Base-by-base conservation (phyloP, 2,888 invertebrate species). In the Vanessa cardui region DNA sequence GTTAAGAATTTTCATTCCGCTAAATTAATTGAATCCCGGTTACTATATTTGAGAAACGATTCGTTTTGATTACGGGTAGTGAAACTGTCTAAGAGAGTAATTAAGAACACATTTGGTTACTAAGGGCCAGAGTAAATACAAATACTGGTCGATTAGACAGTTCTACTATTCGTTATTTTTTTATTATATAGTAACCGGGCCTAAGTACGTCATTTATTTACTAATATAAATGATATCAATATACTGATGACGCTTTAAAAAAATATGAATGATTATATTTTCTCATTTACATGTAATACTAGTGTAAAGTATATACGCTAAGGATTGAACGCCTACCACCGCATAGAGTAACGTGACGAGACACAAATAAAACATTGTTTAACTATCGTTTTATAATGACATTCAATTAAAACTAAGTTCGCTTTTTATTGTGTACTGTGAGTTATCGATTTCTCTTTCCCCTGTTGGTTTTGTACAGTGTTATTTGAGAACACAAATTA, bases 401-500 rank as follows among this genome's bases (percentile, higher is more conserved):
- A 54, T 54, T n/a, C 6, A 56, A 56, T 56, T 56, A n/a, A 56
- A 56, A 18, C 56, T 18, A 39, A 56, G 18, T 56, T 31, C 9
- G n/a, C 33, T 33, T 18, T 18, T 26, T 26, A 26, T 26, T 26
- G 2, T 33, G 8, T 33, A 46, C 54, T 54, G 46, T 65, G n/a
- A 59, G 58, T 49, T 62, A 52, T 52, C 49, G 39, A 44, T 65
- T 54, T 58, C 12, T 62, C 47, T 6, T 60, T 58, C 46, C 62
- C 66, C 72, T 74, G 76, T 78, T 78, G 65, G 73, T 78, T 80
- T 80, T 79, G 77, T 74, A 72, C 73, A 75, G 72, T 71, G 67
- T 82, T 82, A 74, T 78, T 79, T 82, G 77, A 80, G 81, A 83
- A 82, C 82, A 83, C 79, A 82, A 78, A 78, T 77, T 79, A 76